Conservation (phyloP, 2,888 invertebrate genomes). For the Crossocerus cetratus region DNA sequence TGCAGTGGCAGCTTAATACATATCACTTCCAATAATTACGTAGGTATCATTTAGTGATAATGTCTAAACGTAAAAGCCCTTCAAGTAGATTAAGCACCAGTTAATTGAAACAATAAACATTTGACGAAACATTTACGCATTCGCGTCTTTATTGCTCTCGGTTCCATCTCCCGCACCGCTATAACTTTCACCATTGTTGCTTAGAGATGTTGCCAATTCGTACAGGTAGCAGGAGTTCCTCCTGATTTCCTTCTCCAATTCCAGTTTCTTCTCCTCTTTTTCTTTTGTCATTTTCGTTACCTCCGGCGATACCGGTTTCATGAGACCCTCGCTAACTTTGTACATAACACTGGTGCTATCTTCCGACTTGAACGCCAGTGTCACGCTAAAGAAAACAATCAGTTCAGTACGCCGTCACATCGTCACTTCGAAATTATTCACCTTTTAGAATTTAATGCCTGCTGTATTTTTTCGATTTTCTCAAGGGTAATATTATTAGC, state of each 20-base stretch:
- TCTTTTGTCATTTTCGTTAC: constrained; percentile 61
- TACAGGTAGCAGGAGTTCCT: constrained; percentile 71
- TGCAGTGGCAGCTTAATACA: constrained; percentile 66
- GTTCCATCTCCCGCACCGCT: not conserved
- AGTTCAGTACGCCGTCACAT: too few relatives aligned
- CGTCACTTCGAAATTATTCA: constrained; percentile 27
- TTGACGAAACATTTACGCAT: constrained; percentile 13
- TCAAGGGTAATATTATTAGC: constrained; percentile 73
- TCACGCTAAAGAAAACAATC: constrained; percentile 60
- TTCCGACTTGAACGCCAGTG: constrained; percentile 71
- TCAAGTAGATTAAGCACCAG: constrained; percentile 56
- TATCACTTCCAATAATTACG: constrained; percentile 55
- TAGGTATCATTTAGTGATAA: constrained; percentile 53
- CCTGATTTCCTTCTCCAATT: constrained; percentile 67
- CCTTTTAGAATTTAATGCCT: constrained; percentile 58
- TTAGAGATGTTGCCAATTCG: constrained; percentile 66
- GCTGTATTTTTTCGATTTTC: constrained; percentile 77
- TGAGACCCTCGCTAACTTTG: constrained; percentile 64
- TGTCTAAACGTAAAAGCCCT: constrained; percentile 56
- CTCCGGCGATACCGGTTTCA: constrained; percentile 68
- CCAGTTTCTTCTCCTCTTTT: constrained; percentile 62
- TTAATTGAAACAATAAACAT: constrained; percentile 49
- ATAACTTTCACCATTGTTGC: constrained; percentile 12
- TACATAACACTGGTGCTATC: constrained; percentile 73
- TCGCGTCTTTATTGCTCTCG: not conserved